phyloP scores from a whole-genome alignment of 2,113 vertebrate species.

The Trinectes maculatus region DNA sequence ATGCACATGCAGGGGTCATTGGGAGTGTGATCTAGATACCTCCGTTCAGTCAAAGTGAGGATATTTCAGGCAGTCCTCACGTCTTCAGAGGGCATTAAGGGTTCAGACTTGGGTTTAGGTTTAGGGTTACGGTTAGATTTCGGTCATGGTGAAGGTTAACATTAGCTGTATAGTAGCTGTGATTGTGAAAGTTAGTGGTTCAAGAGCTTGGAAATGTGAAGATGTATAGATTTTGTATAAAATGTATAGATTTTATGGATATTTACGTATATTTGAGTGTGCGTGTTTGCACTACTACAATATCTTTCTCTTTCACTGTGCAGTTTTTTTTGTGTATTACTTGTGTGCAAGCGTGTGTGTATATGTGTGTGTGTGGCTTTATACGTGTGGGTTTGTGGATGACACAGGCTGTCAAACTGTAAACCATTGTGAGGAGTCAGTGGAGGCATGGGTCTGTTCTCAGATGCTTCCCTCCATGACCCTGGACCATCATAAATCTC shows the following conservation, averaged over 20 bases:
- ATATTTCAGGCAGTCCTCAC: neutral
- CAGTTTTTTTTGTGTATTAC: conserved; percentile 1
- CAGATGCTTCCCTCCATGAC: conserved; percentile 67
- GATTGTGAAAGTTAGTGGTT: too few relatives aligned
- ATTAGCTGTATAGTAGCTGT: neutral
- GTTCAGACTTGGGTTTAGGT: too few relatives aligned
- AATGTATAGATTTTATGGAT: neutral
- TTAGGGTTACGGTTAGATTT: neutral
- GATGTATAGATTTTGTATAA: neutral
- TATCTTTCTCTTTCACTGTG: conserved; percentile 7
- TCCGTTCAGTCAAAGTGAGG: too few relatives aligned
- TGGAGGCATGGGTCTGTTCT: conserved; percentile 59
- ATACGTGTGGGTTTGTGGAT: conserved; percentile 59
- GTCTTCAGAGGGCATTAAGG: neutral
- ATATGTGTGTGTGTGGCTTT: conserved; percentile 22
- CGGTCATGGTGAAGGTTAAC: neutral
- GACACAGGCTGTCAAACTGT: conserved; percentile 70
- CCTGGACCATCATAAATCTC: conserved; percentile 74
- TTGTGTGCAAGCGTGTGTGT: conserved; percentile 12
- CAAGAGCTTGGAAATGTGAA: neutral
- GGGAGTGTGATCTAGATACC: too few relatives aligned
- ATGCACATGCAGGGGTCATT: neutral
- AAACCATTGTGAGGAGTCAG: conserved; percentile 65
- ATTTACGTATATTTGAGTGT: neutral
- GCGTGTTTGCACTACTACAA: conserved; percentile 9